These are phyloP conservation scores for Tapirus terrestris DNA, from an alignment of 2,113 vertebrate species.

Conservation along the genomic window DNA sequence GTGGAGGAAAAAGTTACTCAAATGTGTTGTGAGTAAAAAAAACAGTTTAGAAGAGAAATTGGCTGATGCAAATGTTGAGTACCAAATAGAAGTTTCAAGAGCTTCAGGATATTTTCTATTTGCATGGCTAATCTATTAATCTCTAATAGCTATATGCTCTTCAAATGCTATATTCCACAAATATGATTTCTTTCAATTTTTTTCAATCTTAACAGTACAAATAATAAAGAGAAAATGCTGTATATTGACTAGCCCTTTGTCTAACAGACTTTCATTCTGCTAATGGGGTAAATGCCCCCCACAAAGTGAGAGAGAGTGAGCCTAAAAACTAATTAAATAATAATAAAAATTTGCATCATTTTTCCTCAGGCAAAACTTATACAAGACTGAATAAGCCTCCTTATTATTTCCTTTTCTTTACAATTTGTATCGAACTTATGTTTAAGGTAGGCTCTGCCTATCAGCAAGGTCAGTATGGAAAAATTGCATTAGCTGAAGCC, in stretches of 20 bases:
- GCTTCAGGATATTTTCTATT: neutral
- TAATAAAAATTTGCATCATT: constrained; percentile 7
- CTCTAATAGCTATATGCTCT: neutral
- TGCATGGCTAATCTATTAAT: neutral
- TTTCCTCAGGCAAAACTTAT: constrained; percentile 29
- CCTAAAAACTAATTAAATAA: neutral
- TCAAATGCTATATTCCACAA: neutral
- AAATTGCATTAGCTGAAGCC: neutral
- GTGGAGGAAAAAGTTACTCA: neutral
- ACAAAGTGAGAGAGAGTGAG: neutral
- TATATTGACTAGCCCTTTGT: neutral
- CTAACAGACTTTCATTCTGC: neutral
- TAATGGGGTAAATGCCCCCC: neutral
- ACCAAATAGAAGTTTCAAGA: neutral
- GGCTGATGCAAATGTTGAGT: neutral
- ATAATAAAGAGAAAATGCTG: neutral
- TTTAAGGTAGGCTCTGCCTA: neutral
- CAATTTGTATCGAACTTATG: constrained; percentile 11
- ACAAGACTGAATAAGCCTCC: neutral
- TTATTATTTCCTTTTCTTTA: constrained; percentile 46
- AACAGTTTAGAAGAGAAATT: neutral
- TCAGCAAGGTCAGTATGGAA: neutral
- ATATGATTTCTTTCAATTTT: neutral
- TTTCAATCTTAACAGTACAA: neutral
- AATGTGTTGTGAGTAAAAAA: neutral